phyloP scores from a whole-genome alignment of 2,113 vertebrate genomes.

The Podarcis raffonei region DNA sequence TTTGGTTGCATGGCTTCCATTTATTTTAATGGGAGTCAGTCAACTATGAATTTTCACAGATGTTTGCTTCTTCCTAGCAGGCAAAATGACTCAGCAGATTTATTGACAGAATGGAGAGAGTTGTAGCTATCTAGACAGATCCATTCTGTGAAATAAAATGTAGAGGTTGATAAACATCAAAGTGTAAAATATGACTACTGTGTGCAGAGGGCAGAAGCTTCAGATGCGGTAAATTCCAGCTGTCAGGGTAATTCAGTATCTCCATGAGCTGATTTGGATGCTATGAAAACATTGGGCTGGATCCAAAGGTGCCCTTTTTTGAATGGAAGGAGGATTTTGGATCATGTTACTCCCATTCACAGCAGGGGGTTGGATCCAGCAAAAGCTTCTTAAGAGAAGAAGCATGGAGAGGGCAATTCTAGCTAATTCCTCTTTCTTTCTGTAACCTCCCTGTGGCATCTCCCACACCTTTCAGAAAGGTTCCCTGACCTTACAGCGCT shows the following conservation, averaged over 20 bases:
- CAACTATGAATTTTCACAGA: conserved; percentile 2
- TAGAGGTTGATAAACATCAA: background rate
- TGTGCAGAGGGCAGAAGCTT: background rate
- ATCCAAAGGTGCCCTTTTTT: background rate
- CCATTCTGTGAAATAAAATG: background rate
- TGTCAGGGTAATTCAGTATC: background rate
- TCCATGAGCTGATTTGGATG: background rate
- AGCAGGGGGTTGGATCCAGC: background rate
- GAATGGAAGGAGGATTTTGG: background rate
- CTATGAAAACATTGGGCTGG: background rate
- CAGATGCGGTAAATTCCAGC: background rate
- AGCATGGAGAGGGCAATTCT: background rate
- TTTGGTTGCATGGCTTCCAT: conserved; percentile 2
- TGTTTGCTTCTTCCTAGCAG: background rate
- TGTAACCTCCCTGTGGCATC: background rate
- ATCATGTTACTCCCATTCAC: background rate
- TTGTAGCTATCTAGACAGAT: background rate
- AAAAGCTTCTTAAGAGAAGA: background rate
- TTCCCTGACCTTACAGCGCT: background rate
- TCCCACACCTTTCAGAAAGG: background rate
- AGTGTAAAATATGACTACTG: background rate
- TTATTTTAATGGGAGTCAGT: background rate
- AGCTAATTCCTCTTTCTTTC: background rate
- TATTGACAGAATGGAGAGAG: background rate
- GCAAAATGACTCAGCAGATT: conserved; percentile 20